phyloP scores from a whole-genome alignment of 2,113 vertebrate genomes.

The Gadus macrocephalus region DNA sequence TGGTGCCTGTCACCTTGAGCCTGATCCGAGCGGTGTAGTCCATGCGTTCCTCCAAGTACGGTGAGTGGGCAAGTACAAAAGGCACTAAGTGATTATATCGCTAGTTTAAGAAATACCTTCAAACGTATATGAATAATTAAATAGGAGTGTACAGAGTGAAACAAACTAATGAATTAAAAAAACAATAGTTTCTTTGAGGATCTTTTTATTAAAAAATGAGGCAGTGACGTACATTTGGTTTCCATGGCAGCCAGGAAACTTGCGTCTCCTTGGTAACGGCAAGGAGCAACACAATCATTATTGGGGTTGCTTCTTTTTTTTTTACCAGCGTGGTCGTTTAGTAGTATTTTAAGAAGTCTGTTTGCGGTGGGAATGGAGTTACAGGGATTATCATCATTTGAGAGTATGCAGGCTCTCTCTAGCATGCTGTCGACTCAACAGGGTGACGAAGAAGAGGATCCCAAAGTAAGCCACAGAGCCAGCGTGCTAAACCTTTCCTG shows the following conservation, averaged over 20 bases:
- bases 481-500: neutral
- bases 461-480: conserved; percentile 39
- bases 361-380: conserved; percentile 54
- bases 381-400: conserved; percentile 50
- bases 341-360: neutral
- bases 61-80: conserved; percentile 39
- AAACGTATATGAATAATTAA: neutral
- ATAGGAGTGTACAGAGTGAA: neutral
- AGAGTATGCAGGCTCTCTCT: conserved; percentile 74
- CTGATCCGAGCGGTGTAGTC: conserved; percentile 18
- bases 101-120: neutral
- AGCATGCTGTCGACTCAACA: conserved; percentile 61
- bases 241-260: conserved; percentile 10
- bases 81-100: neutral
- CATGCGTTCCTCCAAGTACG: conserved; percentile 40
- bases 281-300: conserved; percentile 22
- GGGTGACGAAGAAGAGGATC: conserved; percentile 61
- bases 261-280: conserved; percentile 41
- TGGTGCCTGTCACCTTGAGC: conserved; percentile 60
- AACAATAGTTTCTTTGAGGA: neutral
- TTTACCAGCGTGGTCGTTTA: neutral
- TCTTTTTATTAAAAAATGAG: neutral
- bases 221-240: conserved; percentile 1
- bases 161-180: neutral
- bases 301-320: no score